A percentile compares a stretch with the other conserved stretches of the same genome.
phyloP scores from a whole-genome alignment of 2,797 vertebrate species.

The Echiichthys vipera region DNA sequence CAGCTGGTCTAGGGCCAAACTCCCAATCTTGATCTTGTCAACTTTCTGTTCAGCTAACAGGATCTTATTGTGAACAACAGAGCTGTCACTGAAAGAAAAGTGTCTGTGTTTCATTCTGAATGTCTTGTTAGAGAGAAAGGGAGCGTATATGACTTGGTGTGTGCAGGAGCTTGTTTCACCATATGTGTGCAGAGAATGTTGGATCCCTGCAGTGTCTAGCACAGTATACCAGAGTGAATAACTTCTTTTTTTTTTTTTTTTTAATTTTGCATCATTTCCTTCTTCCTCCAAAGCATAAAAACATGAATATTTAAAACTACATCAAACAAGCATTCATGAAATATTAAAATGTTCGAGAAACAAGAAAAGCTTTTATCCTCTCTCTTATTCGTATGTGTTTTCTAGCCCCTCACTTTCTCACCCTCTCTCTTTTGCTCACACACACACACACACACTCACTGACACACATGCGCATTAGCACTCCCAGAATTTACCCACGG shows the following conservation, averaged over 20 bases:
- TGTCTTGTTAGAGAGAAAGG: constrained; percentile 56
- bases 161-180: constrained; percentile 42
- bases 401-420: constrained; percentile 45
- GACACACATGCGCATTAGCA: constrained; percentile 32
- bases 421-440: background rate
- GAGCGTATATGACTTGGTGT: constrained; percentile 28
- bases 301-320: constrained; percentile 85
- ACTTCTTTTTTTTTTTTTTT: constrained; percentile 56
- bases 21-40: constrained; percentile 71
- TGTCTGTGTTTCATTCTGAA: constrained; percentile 64
- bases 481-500: constrained; percentile 66
- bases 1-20: constrained; percentile 68
- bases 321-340: constrained; percentile 85
- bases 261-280: constrained; percentile 69
- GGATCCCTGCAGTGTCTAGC: constrained; percentile 47
- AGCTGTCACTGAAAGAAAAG: constrained; percentile 53
- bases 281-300: constrained; percentile 79
- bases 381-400: constrained; percentile 63
- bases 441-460: constrained; percentile 17
- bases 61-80: constrained; percentile 63
- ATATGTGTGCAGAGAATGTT: constrained; percentile 25
- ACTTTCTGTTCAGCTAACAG: constrained; percentile 69
- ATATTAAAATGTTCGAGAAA: constrained; percentile 83
- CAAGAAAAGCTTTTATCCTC: constrained; percentile 82
- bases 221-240: constrained; percentile 52